Evolutionary conservation across 2,888 invertebrate genomes (phyloP), one percentile per base, ranked within the genome.

Genomic region (Hydroisotoma schaefferi): DNA sequence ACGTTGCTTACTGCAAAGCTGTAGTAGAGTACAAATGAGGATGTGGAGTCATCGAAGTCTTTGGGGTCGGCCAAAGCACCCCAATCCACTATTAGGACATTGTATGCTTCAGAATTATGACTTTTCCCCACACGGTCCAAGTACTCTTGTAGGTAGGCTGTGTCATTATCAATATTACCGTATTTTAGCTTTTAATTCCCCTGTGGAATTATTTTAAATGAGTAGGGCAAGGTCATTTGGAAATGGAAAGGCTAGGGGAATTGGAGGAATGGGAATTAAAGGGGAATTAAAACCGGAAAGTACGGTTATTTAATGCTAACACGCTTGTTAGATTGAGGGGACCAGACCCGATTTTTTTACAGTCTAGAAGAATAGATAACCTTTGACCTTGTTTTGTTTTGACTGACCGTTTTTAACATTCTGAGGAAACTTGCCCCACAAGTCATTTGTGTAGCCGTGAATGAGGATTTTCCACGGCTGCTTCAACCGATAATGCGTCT

Each of bases 1-100:
- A 65, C 65, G 28, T 65, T 65, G 33, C 44, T 59, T 12, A 65
- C 65, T 6, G 65, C 65, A 49, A 62, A 59, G 0, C 43, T 47
- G 27, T 65, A 65, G 33, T 57, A 59, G 0, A 59, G 44, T 27
- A 51, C 57, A 5, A 49, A 27, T 5, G 53, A 44, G n/a, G 55
- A 40, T 29, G 59, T 61, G 23, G 52, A 28, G 27, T 62, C 57
- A 20, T 65, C 62, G 25, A 62, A 62, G 59, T 62, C 59, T 23
- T 65, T 65, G 25, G 65, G 65, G 59, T 62, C 59, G 2, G 59
- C 62, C 0, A 65, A 55, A 28, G 28, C 26, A 23, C 59, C 65
- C 65, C 65, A 65, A 46, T 62, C 65, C 2, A 65, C 52, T 4
- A 65, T 47, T 1, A 65, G 23, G 0, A 65, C 55, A 40, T 65